phyloP scores from a whole-genome alignment of 2,797 vertebrate species.

The Gymnopithys bicolor region DNA sequence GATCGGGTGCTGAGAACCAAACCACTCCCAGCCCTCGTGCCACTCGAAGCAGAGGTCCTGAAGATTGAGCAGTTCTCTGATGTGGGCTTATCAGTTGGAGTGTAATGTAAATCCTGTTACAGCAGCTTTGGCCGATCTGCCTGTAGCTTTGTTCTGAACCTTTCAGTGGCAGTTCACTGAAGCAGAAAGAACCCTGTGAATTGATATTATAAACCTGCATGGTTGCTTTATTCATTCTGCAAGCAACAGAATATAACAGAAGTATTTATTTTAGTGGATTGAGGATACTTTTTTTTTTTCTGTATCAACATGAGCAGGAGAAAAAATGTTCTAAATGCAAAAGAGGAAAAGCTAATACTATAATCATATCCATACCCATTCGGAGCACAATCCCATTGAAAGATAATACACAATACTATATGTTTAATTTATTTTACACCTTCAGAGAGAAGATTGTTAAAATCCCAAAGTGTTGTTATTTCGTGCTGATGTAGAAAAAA shows the following conservation, averaged over 20 bases:
- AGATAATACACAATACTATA: conserved; percentile 38
- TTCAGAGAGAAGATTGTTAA: conserved; percentile 21
- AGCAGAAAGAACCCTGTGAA: conserved; percentile 81
- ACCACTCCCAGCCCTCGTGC: conserved; percentile 35
- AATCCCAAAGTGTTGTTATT: conserved; percentile 31
- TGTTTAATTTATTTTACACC: conserved; percentile 60
- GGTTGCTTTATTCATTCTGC: conserved; percentile 77
- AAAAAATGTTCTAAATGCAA: conserved; percentile 54
- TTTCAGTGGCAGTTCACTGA: conserved; percentile 82
- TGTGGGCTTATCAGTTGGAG: conserved; percentile 79
- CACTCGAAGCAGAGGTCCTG: conserved; percentile 68
- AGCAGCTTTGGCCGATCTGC: conserved; percentile 80
- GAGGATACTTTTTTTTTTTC: conserved; percentile 19
- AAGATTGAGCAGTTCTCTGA: conserved; percentile 71
- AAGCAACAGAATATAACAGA: conserved; percentile 74
- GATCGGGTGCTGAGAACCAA: conserved; percentile 59
- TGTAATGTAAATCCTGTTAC: conserved; percentile 81
- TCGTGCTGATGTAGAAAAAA: conserved; percentile 27
- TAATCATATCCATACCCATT: conserved; percentile 31
- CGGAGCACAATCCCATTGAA: conserved; percentile 6
- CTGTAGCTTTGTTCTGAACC: conserved; percentile 83
- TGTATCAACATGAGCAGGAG: not conserved
- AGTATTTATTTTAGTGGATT: conserved; percentile 76
- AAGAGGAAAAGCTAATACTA: conserved; percentile 32
- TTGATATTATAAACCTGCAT: conserved; percentile 81